Evolutionary conservation across 1,140 invertebrate genomes (phyloP).

Genomic region (Wasmannia auropunctata): DNA sequence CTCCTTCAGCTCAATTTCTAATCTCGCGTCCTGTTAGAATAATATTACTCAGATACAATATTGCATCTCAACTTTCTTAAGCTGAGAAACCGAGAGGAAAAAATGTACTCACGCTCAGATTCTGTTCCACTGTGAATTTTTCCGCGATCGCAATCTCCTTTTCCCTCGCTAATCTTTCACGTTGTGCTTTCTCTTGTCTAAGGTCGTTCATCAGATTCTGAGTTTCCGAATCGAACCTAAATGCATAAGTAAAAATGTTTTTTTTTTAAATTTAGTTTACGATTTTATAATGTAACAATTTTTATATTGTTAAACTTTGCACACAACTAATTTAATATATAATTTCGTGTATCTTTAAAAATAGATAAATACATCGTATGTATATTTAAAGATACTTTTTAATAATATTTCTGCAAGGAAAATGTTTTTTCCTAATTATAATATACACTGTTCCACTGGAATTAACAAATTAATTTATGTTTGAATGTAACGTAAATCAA

Average conservation of each 20-base stretch:
- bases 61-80: slow-evolving; percentile 10
- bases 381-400: background rate
- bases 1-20: slow-evolving; percentile 95
- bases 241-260: slow-evolving; percentile 12
- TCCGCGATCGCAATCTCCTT: slow-evolving; percentile 93
- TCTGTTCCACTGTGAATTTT: slow-evolving; percentile 94
- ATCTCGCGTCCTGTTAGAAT: slow-evolving; percentile 89
- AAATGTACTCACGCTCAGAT: slow-evolving; percentile 90
- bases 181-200: slow-evolving; percentile 90
- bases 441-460: background rate
- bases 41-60: background rate
- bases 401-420: background rate
- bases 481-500: background rate
- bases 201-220: slow-evolving; percentile 93
- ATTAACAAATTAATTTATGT: background rate
- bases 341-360: background rate
- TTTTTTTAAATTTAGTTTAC: slow-evolving; percentile 7
- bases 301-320: background rate
- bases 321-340: background rate
- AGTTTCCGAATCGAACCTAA: slow-evolving; percentile 94
- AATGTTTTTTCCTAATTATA: background rate
- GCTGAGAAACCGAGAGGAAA: background rate
- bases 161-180: slow-evolving; percentile 93
- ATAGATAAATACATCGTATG: background rate
- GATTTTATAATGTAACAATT: background rate